phyloP scores from a whole-genome alignment of 1,140 invertebrate genomes.

The Globodera ellingtonae region DNA sequence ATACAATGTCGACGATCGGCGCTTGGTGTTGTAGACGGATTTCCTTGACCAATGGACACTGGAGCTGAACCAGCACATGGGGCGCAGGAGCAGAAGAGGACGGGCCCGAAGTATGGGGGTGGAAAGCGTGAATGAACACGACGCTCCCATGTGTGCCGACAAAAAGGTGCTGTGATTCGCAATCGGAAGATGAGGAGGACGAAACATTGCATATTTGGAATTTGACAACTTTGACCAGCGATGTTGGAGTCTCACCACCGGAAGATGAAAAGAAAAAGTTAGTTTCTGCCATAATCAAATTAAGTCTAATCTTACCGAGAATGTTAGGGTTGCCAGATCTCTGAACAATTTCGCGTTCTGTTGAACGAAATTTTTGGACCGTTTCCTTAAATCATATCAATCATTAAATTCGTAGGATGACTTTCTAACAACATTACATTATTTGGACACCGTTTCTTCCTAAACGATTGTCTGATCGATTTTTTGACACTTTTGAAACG shows the following conservation, averaged over 20 bases:
- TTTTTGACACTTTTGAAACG: slow-evolving; percentile 49
- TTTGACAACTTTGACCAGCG: slow-evolving; percentile 31
- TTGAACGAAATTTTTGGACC: slow-evolving; percentile 27
- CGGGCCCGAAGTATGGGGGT: slow-evolving; percentile 2
- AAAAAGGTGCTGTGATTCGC: slow-evolving; percentile 40
- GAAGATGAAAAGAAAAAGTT: slow-evolving; percentile 6
- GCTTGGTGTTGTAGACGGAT: slow-evolving; percentile 47
- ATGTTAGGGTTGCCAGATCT: slow-evolving; percentile 36
- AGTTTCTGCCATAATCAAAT: neutral
- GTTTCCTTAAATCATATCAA: neutral
- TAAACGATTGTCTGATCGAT: slow-evolving; percentile 45
- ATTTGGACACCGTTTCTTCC: slow-evolving; percentile 30
- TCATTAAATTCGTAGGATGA: neutral
- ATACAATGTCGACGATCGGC: slow-evolving; percentile 42
- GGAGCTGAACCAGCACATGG: neutral
- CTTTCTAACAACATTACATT: neutral
- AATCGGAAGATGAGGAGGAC: neutral
- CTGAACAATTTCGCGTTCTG: slow-evolving; percentile 38
- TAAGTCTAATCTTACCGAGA: slow-evolving; percentile 1
- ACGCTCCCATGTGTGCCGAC: slow-evolving; percentile 38
- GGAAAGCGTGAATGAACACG: slow-evolving; percentile 43
- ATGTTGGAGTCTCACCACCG: slow-evolving; percentile 42
- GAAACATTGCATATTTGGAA: slow-evolving; percentile 26
- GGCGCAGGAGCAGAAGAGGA: neutral
- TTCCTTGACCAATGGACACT: slow-evolving; percentile 44